Evolutionary conservation across 2,113 vertebrate species (phyloP).

Genomic region (Oreotrochilus melanogaster): DNA sequence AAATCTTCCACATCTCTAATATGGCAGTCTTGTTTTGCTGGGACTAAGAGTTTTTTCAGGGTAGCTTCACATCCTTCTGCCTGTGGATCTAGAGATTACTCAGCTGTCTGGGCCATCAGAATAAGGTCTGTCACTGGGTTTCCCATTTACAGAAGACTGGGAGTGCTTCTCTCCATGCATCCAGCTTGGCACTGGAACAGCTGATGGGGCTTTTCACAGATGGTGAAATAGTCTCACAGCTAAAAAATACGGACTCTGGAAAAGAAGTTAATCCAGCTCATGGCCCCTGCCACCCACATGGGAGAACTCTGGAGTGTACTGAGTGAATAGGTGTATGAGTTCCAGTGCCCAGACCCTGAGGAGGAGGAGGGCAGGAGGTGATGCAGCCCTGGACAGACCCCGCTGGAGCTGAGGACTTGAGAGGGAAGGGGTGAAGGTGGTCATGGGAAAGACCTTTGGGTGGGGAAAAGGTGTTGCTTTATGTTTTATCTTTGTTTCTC

Average conservation of each 20-base stretch:
- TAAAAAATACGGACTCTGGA: not conserved
- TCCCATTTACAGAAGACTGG: rapidly evolving
- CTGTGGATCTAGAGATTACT: not conserved
- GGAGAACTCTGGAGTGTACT: not conserved
- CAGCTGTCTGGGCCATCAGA: not conserved
- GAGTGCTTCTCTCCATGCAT: not conserved
- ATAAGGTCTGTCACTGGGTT: not conserved
- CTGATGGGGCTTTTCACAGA: not conserved
- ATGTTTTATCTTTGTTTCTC: not conserved
- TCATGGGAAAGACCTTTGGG: not conserved
- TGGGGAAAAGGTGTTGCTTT: not conserved
- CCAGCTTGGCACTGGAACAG: not conserved
- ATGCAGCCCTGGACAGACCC: too few relatives aligned
- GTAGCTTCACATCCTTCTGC: not conserved
- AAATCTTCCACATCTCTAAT: not conserved
- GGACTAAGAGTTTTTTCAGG: not conserved
- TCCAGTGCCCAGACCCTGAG: rapidly evolving
- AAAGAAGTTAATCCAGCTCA: not conserved
- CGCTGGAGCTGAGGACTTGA: rapidly evolving
- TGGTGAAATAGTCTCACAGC: not conserved
- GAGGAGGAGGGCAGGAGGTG: too few relatives aligned
- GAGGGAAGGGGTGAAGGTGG: rapidly evolving
- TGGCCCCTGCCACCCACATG: not conserved
- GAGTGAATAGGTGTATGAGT: too few relatives aligned
- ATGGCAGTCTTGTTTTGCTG: not conserved